phyloP scores from a whole-genome alignment of 2,797 vertebrate genomes.

The Oreortyx pictus region DNA sequence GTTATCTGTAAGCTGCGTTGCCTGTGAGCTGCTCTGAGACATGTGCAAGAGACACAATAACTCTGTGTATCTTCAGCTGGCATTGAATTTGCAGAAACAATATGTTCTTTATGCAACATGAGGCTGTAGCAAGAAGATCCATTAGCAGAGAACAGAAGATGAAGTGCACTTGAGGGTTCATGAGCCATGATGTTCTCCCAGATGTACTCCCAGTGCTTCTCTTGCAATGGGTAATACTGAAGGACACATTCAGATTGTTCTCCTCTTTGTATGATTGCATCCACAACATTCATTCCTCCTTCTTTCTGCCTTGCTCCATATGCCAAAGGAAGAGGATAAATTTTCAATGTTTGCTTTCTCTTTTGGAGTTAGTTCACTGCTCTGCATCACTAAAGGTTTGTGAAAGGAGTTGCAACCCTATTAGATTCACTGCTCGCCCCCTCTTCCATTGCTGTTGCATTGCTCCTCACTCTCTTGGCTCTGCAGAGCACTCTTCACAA shows the following conservation, averaged over 20 bases:
- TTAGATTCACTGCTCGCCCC: not conserved
- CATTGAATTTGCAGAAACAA: not conserved
- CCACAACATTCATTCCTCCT: not conserved
- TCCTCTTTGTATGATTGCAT: fast-evolving
- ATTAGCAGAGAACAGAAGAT: not conserved
- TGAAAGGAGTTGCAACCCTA: not conserved
- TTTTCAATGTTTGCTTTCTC: not conserved
- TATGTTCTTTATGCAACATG: fast-evolving
- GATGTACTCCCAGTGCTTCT: too few species aligned
- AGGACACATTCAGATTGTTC: not conserved
- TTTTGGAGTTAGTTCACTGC: not conserved
- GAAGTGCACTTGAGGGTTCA: not conserved
- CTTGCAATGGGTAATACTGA: not conserved
- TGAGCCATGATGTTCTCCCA: not conserved
- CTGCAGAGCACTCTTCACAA: not conserved
- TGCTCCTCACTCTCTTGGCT: not conserved
- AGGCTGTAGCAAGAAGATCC: not conserved
- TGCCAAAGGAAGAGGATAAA: not conserved
- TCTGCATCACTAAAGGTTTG: not conserved
- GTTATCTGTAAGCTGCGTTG: not conserved
- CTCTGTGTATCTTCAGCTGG: fast-evolving
- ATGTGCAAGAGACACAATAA: not conserved
- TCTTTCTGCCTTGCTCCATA: not conserved
- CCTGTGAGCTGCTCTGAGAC: not conserved
- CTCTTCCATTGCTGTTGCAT: not conserved